Evolutionary conservation across 2,888 invertebrate genomes (phyloP).

Genomic region (Lymantria dispar): DNA sequence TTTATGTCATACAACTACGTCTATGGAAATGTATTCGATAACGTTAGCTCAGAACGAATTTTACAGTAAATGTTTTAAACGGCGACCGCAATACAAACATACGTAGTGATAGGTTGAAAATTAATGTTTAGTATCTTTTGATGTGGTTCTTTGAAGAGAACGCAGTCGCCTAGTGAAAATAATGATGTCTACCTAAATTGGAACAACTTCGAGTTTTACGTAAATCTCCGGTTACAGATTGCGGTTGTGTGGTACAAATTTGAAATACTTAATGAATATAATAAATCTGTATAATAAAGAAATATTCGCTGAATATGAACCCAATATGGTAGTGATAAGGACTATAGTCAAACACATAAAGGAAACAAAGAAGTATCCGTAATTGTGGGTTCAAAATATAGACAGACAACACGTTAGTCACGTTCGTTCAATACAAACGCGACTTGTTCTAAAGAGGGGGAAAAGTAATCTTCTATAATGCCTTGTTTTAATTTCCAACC

Average conservation of each 20-base stretch:
- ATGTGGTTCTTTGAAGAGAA: constrained; percentile 24
- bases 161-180: constrained; percentile 16
- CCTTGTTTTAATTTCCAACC: constrained; percentile 76
- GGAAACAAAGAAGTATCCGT: constrained; percentile 20
- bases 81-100: constrained; percentile 25
- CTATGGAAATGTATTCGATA: no score
- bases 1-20: no score
- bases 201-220: constrained; percentile 4
- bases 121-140: constrained; percentile 26
- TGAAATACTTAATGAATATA: constrained; percentile 12
- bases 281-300: constrained; percentile 5
- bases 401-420: constrained; percentile 43
- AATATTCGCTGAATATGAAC: constrained; percentile 13
- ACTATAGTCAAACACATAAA: constrained; percentile 18
- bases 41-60: no score
- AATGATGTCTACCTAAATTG: constrained; percentile 6
- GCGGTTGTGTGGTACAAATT: constrained; percentile 10
- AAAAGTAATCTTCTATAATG: constrained; percentile 71
- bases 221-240: constrained; percentile 7
- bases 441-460: constrained; percentile 62
- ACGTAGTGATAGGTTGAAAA: constrained; percentile 24
- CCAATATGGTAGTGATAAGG: constrained; percentile 13
- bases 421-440: constrained; percentile 44
- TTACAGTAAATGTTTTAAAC: constrained; percentile 3
- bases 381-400: constrained; percentile 29